Base-by-base conservation (phyloP, 2,113 vertebrate species). In the Menidia beryllina region DNA sequence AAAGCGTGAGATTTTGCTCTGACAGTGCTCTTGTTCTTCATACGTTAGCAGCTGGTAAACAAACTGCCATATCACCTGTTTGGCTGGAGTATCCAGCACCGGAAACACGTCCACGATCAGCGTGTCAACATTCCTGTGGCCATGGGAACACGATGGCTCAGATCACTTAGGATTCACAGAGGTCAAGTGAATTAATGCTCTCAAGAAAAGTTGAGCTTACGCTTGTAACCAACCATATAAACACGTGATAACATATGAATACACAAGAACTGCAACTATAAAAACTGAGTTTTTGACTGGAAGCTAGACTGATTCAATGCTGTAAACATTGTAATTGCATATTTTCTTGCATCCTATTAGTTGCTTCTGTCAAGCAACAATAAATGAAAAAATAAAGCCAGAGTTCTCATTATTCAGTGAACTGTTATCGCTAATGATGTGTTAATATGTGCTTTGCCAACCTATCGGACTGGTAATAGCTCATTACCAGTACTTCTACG, bases 1-100 rank as follows among this genome's bases (percentile, higher is more conserved):
- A 89, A 99, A 99, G 69, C 97, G 94, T 0, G 96, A 95, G 43
- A 99, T 97, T 90, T 99, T 99, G 93, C 93, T 95, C 89, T 96
- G 97, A 85, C 97, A 99, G 72, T 96, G 95, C 41, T 98, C 97
- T 82, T 99, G 98, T 83, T 99, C 98, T 79, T 99, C 97, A 0
- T 98, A 98, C 0, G 95, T 99, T 90, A 99, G 89, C 86, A 99
- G 92, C 93, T 99, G 98, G 93, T 98, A 98, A 87, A 99, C 90
- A 86, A 99, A 99, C 90, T 98, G 97, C 98, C 98, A 99, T 65
- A 99, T 95, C 80, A 98, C 93, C 91, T 99, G 98, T 88, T 98
- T 99, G 92, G 96, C 96, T 0, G 98, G 97, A 1, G 98, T 98
- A 90, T 99, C 97, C 90, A 99, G 89, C 87, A 98, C 95, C 0